phyloP scores from a whole-genome alignment of 1,140 invertebrate species.

The Sarcophaga bullata region DNA sequence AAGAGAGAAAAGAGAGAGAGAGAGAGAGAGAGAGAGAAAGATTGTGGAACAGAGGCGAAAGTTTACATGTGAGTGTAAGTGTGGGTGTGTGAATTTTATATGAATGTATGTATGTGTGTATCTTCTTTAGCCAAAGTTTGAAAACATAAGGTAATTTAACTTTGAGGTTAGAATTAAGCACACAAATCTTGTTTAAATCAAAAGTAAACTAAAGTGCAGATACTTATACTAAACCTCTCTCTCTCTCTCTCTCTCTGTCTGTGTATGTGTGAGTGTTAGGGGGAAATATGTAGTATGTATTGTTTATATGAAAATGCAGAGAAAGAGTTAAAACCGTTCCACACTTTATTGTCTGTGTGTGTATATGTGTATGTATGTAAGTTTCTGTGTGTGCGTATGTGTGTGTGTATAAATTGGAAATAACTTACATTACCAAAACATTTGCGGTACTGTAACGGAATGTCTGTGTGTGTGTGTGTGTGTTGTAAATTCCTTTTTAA shows the following conservation, averaged over 20 bases:
- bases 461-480: background rate
- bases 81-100: too few species aligned
- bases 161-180: slow-evolving; percentile 22
- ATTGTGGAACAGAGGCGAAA: too few species aligned
- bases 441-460: background rate
- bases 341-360: background rate
- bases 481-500: background rate
- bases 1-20: too few species aligned
- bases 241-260: too few species aligned
- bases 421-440: background rate
- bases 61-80: too few species aligned
- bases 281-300: too few species aligned
- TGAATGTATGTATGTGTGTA: background rate
- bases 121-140: background rate
- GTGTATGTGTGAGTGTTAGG: too few species aligned
- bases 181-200: slow-evolving; percentile 25
- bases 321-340: too few species aligned
- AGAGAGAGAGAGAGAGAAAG: too few species aligned
- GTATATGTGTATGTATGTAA: background rate
- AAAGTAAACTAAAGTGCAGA: slow-evolving; percentile 3
- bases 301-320: too few species aligned
- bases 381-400: background rate
- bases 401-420: background rate
- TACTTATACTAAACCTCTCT: background rate
- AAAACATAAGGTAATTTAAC: slow-evolving; percentile 10